These are phyloP conservation scores for crab-eating macaque (Macaca fascicularis) DNA, from an alignment of 2,113 vertebrate genomes.

Conservation along the genomic window T2T-MFA8v1.1 NC_088379.1:54337001-54337500, in stretches of 20 bases:
- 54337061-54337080: neutral
- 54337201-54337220: neutral
- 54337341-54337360: neutral
- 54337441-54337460: neutral
- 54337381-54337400: neutral
- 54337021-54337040: neutral
- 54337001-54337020: neutral
- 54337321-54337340: neutral
- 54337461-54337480: neutral
- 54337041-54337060: neutral
- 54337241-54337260: neutral
- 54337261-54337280: neutral
- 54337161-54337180: neutral
- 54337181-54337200: neutral
- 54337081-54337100: neutral
- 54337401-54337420: neutral
- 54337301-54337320: neutral
- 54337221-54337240: neutral
- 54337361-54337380: neutral
- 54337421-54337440: neutral
- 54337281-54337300: neutral
- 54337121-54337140: neutral
- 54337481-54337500: neutral
- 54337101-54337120: neutral
- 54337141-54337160: neutral